phyloP scores from a whole-genome alignment of 2,888 invertebrate species.

The Drosophila peninsularis region DNA sequence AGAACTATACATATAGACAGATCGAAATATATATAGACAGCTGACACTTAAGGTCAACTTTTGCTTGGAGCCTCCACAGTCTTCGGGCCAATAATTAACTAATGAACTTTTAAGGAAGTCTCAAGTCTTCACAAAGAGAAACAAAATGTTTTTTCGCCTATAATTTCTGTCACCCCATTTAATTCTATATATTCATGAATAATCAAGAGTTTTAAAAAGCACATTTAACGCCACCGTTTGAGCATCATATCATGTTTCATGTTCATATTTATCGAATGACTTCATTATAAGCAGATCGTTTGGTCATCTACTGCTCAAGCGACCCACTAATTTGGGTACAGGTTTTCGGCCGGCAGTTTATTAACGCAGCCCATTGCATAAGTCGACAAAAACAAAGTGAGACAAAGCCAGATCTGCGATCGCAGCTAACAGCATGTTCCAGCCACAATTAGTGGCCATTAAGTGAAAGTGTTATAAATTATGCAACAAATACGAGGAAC shows the following conservation, averaged over 20 bases:
- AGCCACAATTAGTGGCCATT: slow-evolving; percentile 62
- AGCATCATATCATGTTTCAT: slow-evolving; percentile 49
- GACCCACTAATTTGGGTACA: slow-evolving; percentile 52
- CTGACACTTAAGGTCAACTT: not conserved
- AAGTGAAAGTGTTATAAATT: slow-evolving; percentile 77
- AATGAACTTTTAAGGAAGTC: slow-evolving; percentile 3
- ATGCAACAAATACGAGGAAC: slow-evolving; percentile 31
- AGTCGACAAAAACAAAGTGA: slow-evolving; percentile 13
- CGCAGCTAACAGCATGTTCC: slow-evolving; percentile 20
- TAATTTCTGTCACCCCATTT: slow-evolving; percentile 30
- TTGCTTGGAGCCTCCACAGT: not conserved
- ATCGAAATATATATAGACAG: not conserved
- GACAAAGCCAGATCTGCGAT: not conserved
- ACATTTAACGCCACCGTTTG: slow-evolving; percentile 48
- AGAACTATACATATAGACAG: not conserved
- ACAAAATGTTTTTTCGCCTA: not conserved
- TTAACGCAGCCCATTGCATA: slow-evolving; percentile 46
- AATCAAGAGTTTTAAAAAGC: slow-evolving; percentile 15
- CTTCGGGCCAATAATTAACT: not conserved
- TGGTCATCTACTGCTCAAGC: slow-evolving; percentile 35
- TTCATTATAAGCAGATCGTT: slow-evolving; percentile 42
- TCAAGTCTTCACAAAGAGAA: not conserved
- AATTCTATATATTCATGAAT: slow-evolving; percentile 29
- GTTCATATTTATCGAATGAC: slow-evolving; percentile 55
- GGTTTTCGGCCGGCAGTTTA: slow-evolving; percentile 46